Evolutionary conservation across 2,113 vertebrate genomes (phyloP).

Genomic region (Gymnobelideus leadbeateri): DNA sequence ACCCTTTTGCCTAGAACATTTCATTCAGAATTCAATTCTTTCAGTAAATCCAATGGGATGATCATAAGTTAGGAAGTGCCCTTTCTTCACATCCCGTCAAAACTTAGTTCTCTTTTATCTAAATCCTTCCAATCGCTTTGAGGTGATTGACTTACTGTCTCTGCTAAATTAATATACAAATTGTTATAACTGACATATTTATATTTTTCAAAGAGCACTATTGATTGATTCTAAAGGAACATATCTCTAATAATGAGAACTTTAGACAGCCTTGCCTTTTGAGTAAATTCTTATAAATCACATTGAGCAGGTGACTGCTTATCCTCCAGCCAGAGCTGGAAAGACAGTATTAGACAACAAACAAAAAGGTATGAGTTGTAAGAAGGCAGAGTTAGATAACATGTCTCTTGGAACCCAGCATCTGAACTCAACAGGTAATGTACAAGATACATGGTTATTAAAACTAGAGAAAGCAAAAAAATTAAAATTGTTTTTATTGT

Average conservation of each 20-base stretch:
- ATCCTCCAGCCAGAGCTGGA: background rate
- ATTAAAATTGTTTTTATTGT: background rate
- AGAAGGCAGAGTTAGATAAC: no score
- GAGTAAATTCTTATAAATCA: constrained; percentile 20
- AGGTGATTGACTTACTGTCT: no score
- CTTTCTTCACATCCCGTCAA: no score
- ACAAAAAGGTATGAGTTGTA: background rate
- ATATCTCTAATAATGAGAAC: background rate
- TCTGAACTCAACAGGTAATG: background rate
- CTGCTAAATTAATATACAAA: no score
- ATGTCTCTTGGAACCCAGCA: no score
- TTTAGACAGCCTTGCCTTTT: background rate
- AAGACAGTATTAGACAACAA: constrained; percentile 22
- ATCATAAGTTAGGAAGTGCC: no score
- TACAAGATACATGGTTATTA: background rate
- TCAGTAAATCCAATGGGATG: no score
- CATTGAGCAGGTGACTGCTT: background rate
- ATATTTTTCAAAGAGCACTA: background rate
- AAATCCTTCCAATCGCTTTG: no score
- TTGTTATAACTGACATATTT: background rate
- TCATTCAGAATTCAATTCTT: no score
- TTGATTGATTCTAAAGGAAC: background rate
- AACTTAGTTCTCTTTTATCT: no score
- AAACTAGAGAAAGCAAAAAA: background rate
- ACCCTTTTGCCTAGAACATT: no score